These are phyloP conservation scores for Apamea sordens DNA, from an alignment of 2,888 invertebrate genomes.

Conservation along the genomic window DNA sequence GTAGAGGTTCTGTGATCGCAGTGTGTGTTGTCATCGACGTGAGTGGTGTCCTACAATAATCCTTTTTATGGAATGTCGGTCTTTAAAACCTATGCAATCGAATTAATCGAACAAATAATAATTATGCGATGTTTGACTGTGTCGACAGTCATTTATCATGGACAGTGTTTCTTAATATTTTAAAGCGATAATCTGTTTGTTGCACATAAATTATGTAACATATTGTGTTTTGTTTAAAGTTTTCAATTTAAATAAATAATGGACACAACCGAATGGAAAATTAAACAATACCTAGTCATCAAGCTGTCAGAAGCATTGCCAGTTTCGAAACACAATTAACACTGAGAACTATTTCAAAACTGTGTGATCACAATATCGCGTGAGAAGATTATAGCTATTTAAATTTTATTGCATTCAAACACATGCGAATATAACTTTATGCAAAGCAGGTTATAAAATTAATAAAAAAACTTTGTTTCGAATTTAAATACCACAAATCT, in stretches of 20 bases:
- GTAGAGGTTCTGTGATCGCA: conserved; percentile 4
- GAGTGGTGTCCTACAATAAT: not conserved
- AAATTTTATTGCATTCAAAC: conserved; percentile 66
- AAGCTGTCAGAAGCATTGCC: conserved; percentile 7
- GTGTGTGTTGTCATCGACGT: not conserved
- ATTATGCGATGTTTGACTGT: conserved; percentile 4
- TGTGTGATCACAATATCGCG: conserved; percentile 54
- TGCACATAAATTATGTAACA: conserved; percentile 26
- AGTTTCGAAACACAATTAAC: conserved; percentile 35
- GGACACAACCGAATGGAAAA: not conserved
- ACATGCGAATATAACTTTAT: conserved; percentile 62
- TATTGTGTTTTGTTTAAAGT: conserved; percentile 1
- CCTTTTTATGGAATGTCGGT: too few relatives aligned
- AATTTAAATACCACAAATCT: conserved; percentile 21
- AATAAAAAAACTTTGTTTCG: conserved; percentile 50
- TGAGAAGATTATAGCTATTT: conserved; percentile 63
- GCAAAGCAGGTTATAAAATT: conserved; percentile 62
- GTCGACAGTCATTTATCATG: not conserved
- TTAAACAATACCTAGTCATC: conserved; percentile 17
- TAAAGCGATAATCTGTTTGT: conserved; percentile 32
- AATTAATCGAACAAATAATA: conserved; percentile 7
- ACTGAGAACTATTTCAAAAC: conserved; percentile 61
- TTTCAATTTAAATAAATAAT: conserved; percentile 38
- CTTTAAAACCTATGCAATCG: not conserved
- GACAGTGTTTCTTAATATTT: conserved; percentile 38